Conservation (phyloP, 2,113 vertebrate genomes). For the Cyanoramphus novaezelandiae region DNA sequence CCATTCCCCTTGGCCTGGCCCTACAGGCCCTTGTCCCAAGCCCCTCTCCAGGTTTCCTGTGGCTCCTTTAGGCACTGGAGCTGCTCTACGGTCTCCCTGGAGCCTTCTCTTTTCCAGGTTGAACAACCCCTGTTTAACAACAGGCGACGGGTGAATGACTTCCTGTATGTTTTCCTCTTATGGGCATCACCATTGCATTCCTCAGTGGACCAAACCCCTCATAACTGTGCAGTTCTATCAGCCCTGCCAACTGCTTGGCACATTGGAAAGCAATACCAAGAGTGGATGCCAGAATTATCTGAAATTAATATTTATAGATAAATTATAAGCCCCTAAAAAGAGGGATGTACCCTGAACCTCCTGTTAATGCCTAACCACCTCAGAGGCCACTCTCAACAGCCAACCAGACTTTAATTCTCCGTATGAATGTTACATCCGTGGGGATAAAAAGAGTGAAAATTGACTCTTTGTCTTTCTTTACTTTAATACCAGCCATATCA, state of each 20-base stretch:
- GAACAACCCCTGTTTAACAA: background rate
- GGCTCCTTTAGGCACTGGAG: background rate
- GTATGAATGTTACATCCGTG: rapidly evolving
- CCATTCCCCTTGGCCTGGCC: too few relatives aligned
- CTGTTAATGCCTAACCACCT: background rate
- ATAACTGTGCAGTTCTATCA: rapidly evolving
- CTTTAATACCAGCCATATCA: background rate
- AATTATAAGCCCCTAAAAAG: background rate
- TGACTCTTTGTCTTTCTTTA: background rate
- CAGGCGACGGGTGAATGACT: background rate
- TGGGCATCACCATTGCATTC: rapidly evolving
- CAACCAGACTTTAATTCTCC: background rate
- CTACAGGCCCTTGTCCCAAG: background rate
- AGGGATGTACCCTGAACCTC: background rate
- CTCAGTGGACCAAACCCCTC: background rate
- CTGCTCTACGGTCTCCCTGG: background rate
- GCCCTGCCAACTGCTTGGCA: background rate
- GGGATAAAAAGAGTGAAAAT: background rate
- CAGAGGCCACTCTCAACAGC: background rate
- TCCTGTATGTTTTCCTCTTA: background rate
- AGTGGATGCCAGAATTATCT: background rate
- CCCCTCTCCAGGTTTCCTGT: background rate
- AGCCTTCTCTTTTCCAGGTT: background rate
- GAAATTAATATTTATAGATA: background rate
- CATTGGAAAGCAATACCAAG: background rate